Evolutionary conservation across 2,113 vertebrate species (phyloP).

Genomic region (Eretmochelys imbricata): DNA sequence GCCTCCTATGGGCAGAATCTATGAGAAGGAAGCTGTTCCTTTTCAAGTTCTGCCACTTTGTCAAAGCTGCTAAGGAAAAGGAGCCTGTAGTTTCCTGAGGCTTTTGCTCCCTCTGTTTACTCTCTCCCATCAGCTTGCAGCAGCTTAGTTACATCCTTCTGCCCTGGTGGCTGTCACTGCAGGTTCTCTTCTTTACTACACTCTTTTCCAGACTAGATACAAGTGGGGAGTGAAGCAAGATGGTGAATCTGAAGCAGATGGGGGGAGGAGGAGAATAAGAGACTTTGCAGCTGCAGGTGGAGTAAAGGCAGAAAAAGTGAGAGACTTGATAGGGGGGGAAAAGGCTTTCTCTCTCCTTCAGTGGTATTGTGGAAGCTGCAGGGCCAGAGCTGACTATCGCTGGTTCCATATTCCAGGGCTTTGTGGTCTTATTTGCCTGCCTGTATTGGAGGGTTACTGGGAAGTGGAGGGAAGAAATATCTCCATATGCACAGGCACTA

Average conservation of each 20-base stretch:
- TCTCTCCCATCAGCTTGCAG: background rate
- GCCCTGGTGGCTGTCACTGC: too few species aligned
- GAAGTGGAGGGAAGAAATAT: background rate
- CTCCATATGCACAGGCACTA: background rate
- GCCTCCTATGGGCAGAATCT: background rate
- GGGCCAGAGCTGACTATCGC: background rate
- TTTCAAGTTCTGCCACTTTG: background rate
- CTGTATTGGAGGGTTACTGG: background rate
- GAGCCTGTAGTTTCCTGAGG: background rate
- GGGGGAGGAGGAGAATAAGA: background rate
- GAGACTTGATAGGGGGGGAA: background rate
- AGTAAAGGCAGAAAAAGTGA: background rate
- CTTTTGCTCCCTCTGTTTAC: background rate
- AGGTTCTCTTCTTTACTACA: background rate
- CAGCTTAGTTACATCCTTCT: too few species aligned
- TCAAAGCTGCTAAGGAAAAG: background rate
- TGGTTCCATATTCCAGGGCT: slow-evolving; percentile 8
- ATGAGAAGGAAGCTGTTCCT: background rate
- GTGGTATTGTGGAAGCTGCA: background rate
- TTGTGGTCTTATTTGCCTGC: background rate
- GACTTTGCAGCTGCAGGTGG: background rate
- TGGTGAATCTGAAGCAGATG: background rate
- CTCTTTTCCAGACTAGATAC: background rate
- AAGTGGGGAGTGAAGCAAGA: background rate
- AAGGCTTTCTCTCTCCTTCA: background rate